phyloP scores from a whole-genome alignment of 2,797 vertebrate species.

The Sylvia borin region DNA sequence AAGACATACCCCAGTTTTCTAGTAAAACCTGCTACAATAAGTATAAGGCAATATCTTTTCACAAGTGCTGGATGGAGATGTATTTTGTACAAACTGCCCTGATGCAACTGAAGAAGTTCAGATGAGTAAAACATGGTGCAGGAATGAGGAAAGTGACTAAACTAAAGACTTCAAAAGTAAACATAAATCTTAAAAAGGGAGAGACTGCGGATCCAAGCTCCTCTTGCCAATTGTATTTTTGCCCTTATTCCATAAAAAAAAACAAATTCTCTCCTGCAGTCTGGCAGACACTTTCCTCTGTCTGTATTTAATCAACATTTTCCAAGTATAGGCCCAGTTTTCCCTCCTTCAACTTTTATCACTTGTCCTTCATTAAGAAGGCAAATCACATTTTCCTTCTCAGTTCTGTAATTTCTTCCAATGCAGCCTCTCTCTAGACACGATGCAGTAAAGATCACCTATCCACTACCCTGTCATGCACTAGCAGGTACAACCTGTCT shows the following conservation, averaged over 20 bases:
- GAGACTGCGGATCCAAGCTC: background rate
- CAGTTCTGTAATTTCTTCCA: slow-evolving; percentile 3
- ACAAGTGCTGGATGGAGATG: background rate
- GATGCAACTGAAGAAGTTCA: background rate
- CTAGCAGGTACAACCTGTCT: background rate
- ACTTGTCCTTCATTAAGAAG: slow-evolving; percentile 1
- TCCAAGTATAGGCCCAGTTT: slow-evolving; percentile 21
- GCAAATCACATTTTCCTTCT: slow-evolving; percentile 20
- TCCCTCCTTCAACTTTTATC: slow-evolving; percentile 22
- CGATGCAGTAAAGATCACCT: background rate
- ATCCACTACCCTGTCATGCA: background rate
- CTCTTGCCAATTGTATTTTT: background rate
- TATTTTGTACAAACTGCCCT: background rate
- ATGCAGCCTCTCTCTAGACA: background rate
- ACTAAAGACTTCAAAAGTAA: background rate
- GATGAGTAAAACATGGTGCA: background rate
- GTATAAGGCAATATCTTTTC: background rate
- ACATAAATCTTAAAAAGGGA: background rate
- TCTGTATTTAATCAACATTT: slow-evolving; percentile 50
- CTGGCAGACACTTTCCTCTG: slow-evolving; percentile 16
- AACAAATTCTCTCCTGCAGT: background rate
- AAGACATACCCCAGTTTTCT: background rate
- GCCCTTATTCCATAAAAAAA: background rate
- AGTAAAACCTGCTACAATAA: background rate
- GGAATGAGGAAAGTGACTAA: background rate